phyloP scores from a whole-genome alignment of 1,140 invertebrate genomes.

The Aethina tumida region DNA sequence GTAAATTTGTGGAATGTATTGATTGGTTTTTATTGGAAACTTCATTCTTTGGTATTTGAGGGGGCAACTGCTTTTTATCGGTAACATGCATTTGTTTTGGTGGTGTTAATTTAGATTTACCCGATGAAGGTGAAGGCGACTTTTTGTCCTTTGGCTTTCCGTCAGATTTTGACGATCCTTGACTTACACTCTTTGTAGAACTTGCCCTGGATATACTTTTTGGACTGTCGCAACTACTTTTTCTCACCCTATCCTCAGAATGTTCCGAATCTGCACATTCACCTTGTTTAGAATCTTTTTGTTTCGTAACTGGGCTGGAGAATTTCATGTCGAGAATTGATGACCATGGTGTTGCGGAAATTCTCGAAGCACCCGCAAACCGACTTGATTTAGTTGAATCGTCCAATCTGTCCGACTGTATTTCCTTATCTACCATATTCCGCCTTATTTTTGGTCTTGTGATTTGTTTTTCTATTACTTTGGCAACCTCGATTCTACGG shows the following conservation, averaged over 20 bases:
- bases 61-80: constrained; percentile 41
- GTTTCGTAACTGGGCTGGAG: constrained; percentile 31
- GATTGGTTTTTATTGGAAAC: constrained; percentile 37
- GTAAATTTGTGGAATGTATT: constrained; percentile 37
- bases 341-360: constrained; percentile 48
- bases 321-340: constrained; percentile 51
- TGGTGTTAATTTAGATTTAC: constrained; percentile 24
- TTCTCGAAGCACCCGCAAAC: constrained; percentile 45
- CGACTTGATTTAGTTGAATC: constrained; percentile 50
- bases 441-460: constrained; percentile 39
- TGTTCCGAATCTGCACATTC: constrained; percentile 9
- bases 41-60: constrained; percentile 46
- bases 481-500: constrained; percentile 57
- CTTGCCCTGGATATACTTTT: constrained; percentile 35
- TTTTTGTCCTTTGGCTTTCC: constrained; percentile 16
- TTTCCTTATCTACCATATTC: constrained; percentile 48
- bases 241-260: constrained; percentile 7
- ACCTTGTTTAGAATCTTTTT: constrained; percentile 15
- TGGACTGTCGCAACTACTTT: constrained; percentile 22
- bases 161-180: constrained; percentile 23
- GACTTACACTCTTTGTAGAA: constrained; percentile 30
- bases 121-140: constrained; percentile 9
- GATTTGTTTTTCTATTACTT: constrained; percentile 56
- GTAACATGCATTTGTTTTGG: constrained; percentile 23
- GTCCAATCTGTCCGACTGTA: constrained; percentile 56